These are phyloP conservation scores for Oncorhynchus keta DNA, from an alignment of 2,113 vertebrate genomes.

Conservation along the genomic window DNA sequence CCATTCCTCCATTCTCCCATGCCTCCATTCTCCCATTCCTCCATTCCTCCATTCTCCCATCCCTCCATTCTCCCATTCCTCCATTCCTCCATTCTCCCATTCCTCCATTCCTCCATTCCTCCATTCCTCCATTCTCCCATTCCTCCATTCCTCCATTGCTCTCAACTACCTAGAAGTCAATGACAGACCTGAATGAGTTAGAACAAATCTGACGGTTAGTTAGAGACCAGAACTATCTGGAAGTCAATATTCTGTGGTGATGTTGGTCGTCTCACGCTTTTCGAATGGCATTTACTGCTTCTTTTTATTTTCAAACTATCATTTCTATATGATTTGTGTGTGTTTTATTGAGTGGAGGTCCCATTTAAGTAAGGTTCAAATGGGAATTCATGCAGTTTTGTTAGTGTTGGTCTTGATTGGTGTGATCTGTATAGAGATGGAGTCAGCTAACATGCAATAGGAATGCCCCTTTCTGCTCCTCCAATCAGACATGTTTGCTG, in stretches of 20 bases:
- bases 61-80: no score
- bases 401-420: constrained; percentile 13
- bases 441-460: not conserved
- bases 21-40: no score
- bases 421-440: constrained; percentile 1
- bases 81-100: no score
- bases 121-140: no score
- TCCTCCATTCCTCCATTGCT: no score
- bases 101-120: no score
- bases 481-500: not conserved
- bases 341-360: constrained; percentile 12
- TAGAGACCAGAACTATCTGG: constrained; percentile 1
- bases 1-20: no score
- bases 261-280: not conserved
- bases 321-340: constrained; percentile 21
- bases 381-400: not conserved
- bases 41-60: no score
- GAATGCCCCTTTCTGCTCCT: constrained; percentile 25
- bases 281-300: not conserved
- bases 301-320: constrained; percentile 8
- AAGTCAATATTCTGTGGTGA: not conserved
- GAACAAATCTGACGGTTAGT: constrained; percentile 43
- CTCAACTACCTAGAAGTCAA: constrained; percentile 23
- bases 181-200: constrained; percentile 42
- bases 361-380: not conserved